A percentile compares a stretch with the other conserved stretches of the same genome.
Evolutionary conservation across 2,888 invertebrate species (phyloP).

Genomic region (Idaea biselata): DNA sequence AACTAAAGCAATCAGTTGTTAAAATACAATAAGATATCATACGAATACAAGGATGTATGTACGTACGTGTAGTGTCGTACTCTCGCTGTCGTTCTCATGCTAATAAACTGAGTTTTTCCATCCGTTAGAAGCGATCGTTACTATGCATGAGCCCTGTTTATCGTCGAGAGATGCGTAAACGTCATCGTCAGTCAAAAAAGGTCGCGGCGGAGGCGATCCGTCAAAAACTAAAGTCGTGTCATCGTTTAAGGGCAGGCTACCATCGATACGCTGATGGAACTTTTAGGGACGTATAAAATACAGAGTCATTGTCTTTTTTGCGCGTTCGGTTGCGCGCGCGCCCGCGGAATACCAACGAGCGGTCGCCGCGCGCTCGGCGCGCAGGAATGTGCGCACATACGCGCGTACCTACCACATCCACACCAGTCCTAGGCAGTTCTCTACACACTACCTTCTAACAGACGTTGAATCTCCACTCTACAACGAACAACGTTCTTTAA

Average conservation of each 20-base stretch:
- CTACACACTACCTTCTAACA: neutral
- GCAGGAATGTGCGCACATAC: slow-evolving; percentile 36
- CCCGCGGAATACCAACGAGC: slow-evolving; percentile 69
- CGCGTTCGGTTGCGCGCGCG: slow-evolving; percentile 62
- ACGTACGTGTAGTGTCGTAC: neutral
- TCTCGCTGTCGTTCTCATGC: slow-evolving; percentile 1
- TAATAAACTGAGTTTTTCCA: slow-evolving; percentile 24
- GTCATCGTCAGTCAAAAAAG: slow-evolving; percentile 37
- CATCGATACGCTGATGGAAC: slow-evolving; percentile 70
- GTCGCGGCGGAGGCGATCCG: slow-evolving; percentile 33
- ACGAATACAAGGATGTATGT: neutral
- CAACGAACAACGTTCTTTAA: neutral
- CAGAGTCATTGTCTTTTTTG: slow-evolving; percentile 75
- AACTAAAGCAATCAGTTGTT: too few relatives aligned
- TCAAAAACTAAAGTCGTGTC: slow-evolving; percentile 51
- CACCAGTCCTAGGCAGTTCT: neutral
- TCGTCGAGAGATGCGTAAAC: slow-evolving; percentile 31
- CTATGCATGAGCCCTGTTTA: slow-evolving; percentile 26
- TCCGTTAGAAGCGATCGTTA: slow-evolving; percentile 6
- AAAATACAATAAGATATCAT: neutral
- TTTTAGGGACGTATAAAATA: slow-evolving; percentile 74
- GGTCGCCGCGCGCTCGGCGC: slow-evolving; percentile 37
- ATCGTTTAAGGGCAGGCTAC: slow-evolving; percentile 58
- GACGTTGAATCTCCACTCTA: neutral
- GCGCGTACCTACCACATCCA: neutral